These are phyloP conservation scores for Morone chrysops DNA, from an alignment of 2,113 vertebrate species.

Conservation along the genomic window DNA sequence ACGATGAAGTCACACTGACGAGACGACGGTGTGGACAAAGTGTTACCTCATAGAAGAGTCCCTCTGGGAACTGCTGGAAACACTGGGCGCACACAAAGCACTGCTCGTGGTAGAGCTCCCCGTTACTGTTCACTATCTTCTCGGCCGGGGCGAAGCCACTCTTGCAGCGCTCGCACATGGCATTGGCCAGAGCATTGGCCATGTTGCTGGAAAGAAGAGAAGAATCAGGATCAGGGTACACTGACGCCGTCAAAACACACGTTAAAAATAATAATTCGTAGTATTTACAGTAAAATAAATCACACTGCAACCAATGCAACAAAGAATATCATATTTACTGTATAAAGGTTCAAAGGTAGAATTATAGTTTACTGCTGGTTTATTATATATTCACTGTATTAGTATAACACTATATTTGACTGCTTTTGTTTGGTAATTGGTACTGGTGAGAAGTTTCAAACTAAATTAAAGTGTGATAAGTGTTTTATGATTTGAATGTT, in stretches of 20 bases:
- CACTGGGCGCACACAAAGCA: constrained; percentile 99
- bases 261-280: not conserved
- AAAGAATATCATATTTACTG: not conserved
- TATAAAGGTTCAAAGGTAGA: not conserved
- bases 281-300: not conserved
- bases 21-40: not conserved
- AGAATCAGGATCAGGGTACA: not conserved
- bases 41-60: constrained; percentile 97
- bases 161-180: constrained; percentile 95
- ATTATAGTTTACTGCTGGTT: not conserved
- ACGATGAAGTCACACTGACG: not conserved
- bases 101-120: constrained; percentile 96
- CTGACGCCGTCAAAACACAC: not conserved
- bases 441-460: too few relatives aligned
- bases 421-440: not conserved
- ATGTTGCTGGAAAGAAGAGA: constrained; percentile 90
- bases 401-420: not conserved
- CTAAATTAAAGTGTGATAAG: not conserved
- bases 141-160: constrained; percentile 93
- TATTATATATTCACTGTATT: not conserved
- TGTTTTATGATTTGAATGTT: not conserved
- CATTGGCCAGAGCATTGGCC: constrained; percentile 95
- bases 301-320: not conserved
- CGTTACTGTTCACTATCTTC: constrained; percentile 98
- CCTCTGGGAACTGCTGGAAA: constrained; percentile 97